Base-by-base conservation (phyloP, 53 echinoderm and acorn worm genomes). In the Temnopleurus reevesii region DNA sequence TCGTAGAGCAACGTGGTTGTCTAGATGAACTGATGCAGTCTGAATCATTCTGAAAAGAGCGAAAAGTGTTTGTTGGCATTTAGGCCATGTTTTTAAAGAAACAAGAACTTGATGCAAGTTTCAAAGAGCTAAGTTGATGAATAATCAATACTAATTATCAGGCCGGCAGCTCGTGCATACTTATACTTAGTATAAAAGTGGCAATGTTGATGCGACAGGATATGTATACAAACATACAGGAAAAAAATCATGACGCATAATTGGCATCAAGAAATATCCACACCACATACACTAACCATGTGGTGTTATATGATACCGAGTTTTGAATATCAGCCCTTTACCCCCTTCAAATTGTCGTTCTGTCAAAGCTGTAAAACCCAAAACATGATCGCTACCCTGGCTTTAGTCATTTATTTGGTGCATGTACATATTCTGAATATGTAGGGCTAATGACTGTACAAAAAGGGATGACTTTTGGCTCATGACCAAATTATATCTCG, bases 381-480 rank as follows among this genome's bases (percentile, higher is more conserved):
- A 79, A 79, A 79, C 79, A 26, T 49, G 79, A 79, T 79, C 79
- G n/a, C n/a, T n/a, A n/a, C n/a, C 27, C 51, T 79, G 49, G 79
- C 49, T 79, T 79, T 79, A 51, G 27, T 77, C 79, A 79, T 49
- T 79, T 46, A 79, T 79, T 79, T 79, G 79, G 41, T 51, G 8
- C 71, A 71, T 71, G 19, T 43, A 71, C 71, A n/a, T 71, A 41
- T 12, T 41, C n/a, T 43, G n/a, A 21, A 21, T 71, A 63, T 71
- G 41, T 2, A 23, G 21, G 33, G 21, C 8, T 71, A 9, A 71
- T 71, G 71, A 41, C 30, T 63, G 33, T 4, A 63, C 49, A 49
- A 15, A 61, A 31, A 43, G 21, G 45, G 51, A 79, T 51, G 79
- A 79, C 24, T 51, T 38, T 79, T 79, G 79, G 79, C 79, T 46